Base-by-base conservation (phyloP, 2,888 invertebrate genomes). In the Capitulum mitella region DNA sequence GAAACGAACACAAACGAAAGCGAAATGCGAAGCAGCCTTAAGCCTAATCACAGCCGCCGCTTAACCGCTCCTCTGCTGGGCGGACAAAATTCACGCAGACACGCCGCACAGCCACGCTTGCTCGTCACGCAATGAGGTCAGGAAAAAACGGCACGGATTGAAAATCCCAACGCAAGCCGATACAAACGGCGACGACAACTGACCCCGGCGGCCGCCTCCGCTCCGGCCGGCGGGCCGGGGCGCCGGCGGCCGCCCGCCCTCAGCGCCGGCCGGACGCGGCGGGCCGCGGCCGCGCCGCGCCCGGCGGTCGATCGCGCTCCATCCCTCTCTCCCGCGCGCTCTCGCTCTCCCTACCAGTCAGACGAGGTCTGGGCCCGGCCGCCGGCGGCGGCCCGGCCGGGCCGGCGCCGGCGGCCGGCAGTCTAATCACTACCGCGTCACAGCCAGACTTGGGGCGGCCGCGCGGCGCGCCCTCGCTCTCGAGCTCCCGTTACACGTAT, bases 21-120 rank as follows among this genome's bases (percentile, higher is more conserved):
- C 64, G 34, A 32, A 51, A 51, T 51, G 51, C 32, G 14, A 34
- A 22, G 34, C 32, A 34, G 26, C 70, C 70, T 37, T 70, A 70
- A 37, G 34, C 1, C 70, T 70, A 64, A 70, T 70, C 70, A 70
- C 70, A 70, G 70, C 70, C 70, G 22, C 22, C n/a, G n/a, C n/a
- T n/a, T n/a, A n/a, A n/a, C n/a, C n/a, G n/a, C n/a, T n/a, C 70
- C 8, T 16, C 40, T 0, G 40, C 70, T 26, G 70, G 34, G 34
- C 34, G 2, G 29, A 37, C 37, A 6, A 34, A 2, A 3, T 1
- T 34, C 32, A 19, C 34, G 26, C 70, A 26, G 14, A 0, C 40
- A 26, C 22, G 26, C 37, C 6, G 37, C 37, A 64, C 32, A 32
- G 64, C 58, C 22, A 70, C 40, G n/a, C 34, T 16, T 34, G n/a